A percentile compares a stretch with the other conserved stretches of the same genome.
Conservation (phyloP, 2,113 vertebrate genomes). For the Sinocyclocheilus rhinocerous region DNA sequence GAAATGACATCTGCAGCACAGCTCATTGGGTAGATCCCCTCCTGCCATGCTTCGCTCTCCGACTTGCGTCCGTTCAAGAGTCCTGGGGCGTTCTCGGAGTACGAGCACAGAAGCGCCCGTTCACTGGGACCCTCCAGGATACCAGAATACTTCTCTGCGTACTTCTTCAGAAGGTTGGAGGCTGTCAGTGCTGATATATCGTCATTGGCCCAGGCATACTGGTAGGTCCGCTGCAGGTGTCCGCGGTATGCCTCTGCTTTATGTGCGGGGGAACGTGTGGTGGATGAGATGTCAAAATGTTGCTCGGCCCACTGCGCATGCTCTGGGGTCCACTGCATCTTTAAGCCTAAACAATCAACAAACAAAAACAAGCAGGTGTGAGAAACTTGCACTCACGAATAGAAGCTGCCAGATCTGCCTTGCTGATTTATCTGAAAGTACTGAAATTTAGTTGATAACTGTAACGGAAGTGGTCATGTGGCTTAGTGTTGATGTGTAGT, state of each 20-base stretch:
- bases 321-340: conserved; percentile 99
- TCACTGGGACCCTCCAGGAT: conserved; percentile 93
- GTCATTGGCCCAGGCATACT: conserved; percentile 98
- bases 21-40: conserved; percentile 96
- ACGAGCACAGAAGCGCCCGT: conserved; percentile 90
- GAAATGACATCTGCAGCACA: conserved; percentile 94
- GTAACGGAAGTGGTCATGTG: not conserved
- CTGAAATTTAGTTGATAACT: not conserved
- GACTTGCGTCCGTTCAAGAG: conserved; percentile 94
- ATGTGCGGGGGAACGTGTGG: conserved; percentile 95
- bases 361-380: conserved; percentile 61
- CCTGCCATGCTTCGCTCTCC: conserved; percentile 95
- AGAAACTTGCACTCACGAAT: conserved; percentile 47
- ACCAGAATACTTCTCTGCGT: conserved; percentile 98
- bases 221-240: conserved; percentile 96
- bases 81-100: conserved; percentile 85
- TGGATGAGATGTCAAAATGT: conserved; percentile 99
- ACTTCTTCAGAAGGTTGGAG: conserved; percentile 98
- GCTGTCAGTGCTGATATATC: conserved; percentile 98
- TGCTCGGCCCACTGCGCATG: conserved; percentile 99
- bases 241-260: conserved; percentile 98
- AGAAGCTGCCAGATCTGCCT: not conserved
- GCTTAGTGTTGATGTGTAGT: not conserved
- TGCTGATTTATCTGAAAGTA: not conserved
- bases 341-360: conserved; percentile 85